Base-by-base conservation (phyloP, 2,797 vertebrate species). In the Chelon labrosus region DNA sequence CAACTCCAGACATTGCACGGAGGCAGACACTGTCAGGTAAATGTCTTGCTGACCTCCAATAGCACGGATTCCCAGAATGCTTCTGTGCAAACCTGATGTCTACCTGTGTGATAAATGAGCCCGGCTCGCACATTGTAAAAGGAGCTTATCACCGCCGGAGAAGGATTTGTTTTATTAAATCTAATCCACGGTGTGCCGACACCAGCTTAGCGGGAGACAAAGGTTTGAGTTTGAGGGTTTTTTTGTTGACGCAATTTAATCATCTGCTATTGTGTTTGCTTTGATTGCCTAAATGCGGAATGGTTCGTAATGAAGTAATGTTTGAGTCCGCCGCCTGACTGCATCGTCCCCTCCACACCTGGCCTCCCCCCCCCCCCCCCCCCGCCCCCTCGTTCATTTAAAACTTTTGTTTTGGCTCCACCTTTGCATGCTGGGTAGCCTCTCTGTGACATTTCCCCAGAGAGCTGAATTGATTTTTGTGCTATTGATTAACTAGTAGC, bases 401-500 rank as follows among this genome's bases (percentile, higher is more conserved):
- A 79, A 89, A 85, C 68, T 75, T 87, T 84, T 78, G 64, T 77
- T 67, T 67, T 25, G 63, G 70, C 79, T 75, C 65, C 69, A 84
- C 79, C 79, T 81, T 84, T 82, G 77, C 81, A 64, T 75, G 86
- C 79, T 63, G 72, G 75, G 76, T 54, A 58, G 76, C 77, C 60
- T 79, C 65, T 83, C 66, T 42, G 73, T 89, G 77, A 82, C 85
- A 79, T 89, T 90, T 88, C 89, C 82, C 82, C 63, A 8, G 85
- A 82, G 88, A 82, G 78, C 64, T 16, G 47, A 65, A 93, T 91
- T 85, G 91, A 93, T 92, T 91, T 35, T 89, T 82, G 75, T 77
- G 84, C 54, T 93, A 92, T 94, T 88, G 92, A 94, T 92, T 89
- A 91, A 90, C 82, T 84, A 73, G 81, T 74, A 88, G 83, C 83